Evolutionary conservation across 2,888 invertebrate species (phyloP), one percentile per base, ranked within the genome.

Genomic region (Calliphora vomitoria): DNA sequence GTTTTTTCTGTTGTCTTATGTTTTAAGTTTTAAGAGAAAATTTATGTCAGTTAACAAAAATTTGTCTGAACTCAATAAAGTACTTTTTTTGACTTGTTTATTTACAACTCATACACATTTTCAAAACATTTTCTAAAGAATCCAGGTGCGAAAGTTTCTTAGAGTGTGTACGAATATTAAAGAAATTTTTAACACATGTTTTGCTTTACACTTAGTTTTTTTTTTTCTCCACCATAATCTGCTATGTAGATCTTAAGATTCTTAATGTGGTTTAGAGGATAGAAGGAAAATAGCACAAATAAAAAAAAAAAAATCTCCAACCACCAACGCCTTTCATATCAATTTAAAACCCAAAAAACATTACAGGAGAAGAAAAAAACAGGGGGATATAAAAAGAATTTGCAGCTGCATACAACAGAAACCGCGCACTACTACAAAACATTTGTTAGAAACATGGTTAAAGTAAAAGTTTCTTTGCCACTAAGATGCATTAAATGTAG

Each of bases 311-410:
- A 76, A 71, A 71, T 71, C 83, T 55, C 13, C 25, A 78, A 20
- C 83, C 83, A 83, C 83, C 83, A 83, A 83, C 83, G 83, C 83
- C 83, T 83, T 83, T 78, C 71, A 62, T 71, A 78, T 53, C 76
- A 83, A 71, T 78, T 76, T 83, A 55, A 76, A 31, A 60, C 25
- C 41, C 18, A 8, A 72, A 53, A 75, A 69, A 50, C 38, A 58
- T 2, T 47, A 41, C 47, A 79, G 35, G 6, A 78, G 5, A 50
- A 41, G 11, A 38, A 25, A 1, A 55, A 47, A 20, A 38, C 15
- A 58, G 58, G 68, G 66, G 75, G 68, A 75, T 50, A 75, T n/a
- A 5, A 76, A 69, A 83, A 83, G 74, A 78, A 71, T 83, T 78
- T 78, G 83, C 83, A 83, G 83, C 83, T 83, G 83, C 82, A 82